Percentiles rank a stretch among this genome's conserved stretches.
phyloP scores from a whole-genome alignment of 2,797 vertebrate species.

The Enteromius argenteus region DNA sequence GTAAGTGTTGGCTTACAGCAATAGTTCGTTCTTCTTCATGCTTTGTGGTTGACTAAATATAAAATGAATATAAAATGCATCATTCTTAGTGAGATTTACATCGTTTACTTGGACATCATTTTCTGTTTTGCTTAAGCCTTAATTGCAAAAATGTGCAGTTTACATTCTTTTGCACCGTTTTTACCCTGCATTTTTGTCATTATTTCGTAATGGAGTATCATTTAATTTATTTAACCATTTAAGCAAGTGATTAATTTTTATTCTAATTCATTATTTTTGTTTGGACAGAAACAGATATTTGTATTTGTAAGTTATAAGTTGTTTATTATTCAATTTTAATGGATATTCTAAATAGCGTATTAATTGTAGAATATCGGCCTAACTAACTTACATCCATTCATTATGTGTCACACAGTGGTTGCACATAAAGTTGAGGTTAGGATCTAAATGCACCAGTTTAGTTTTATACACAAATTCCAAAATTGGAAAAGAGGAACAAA shows the following conservation, averaged over 20 bases:
- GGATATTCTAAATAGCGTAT: background rate
- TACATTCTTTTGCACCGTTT: background rate
- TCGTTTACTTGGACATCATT: background rate
- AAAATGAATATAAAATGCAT: background rate
- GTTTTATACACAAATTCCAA: background rate
- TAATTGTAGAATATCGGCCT: background rate
- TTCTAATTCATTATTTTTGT: background rate
- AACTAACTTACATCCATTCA: background rate
- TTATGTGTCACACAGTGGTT: background rate
- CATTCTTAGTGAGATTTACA: background rate
- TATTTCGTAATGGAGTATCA: background rate
- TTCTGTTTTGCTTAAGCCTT: background rate
- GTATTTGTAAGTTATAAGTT: background rate
- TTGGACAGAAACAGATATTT: background rate
- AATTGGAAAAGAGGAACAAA: background rate
- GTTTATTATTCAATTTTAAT: background rate
- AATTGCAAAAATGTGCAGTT: background rate
- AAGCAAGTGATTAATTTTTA: background rate
- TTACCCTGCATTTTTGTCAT: background rate
- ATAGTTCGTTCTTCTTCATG: constrained; percentile 28
- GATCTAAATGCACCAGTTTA: background rate
- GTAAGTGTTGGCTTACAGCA: constrained; percentile 25
- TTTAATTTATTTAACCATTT: background rate
- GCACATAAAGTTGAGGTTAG: background rate
- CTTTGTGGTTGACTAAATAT: constrained; percentile 19